Evolutionary conservation across 2,888 invertebrate genomes (phyloP), one percentile per base, ranked within the genome.

Genomic region (Sisyra terminalis): DNA sequence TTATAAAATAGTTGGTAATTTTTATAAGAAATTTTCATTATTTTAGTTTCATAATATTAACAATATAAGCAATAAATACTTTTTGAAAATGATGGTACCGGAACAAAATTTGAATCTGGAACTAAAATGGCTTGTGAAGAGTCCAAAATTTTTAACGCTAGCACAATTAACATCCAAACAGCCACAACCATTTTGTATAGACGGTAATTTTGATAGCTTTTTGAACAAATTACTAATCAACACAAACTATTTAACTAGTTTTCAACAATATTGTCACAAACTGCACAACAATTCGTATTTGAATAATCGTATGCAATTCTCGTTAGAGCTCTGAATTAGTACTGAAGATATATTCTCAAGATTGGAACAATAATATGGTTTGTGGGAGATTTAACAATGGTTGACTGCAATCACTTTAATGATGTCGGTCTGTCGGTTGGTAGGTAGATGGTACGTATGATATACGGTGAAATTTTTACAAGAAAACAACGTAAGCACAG

Each of bases 121-220:
- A 37, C 53, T 14, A 60, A 39, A 43, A 59, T 57, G n/a, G 54
- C 55, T 17, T 29, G 45, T 9, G 43, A 47, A 17, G 45, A 46
- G 48, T 58, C 59, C 39, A 57, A 55, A 35, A 58, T 52, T 50
- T 57, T 59, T 8, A 61, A 49, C 2, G 58, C 58, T 55, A 58
- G 57, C 45, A 61, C 49, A 42, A 60, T 57, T 44, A 60, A 47
- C 56, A 60, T 57, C 59, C 59, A 60, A 53, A 51, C 54, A 42
- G 57, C 52, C 29, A 56, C 46, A 48, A 54, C 53, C 58, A 58
- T 59, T 41, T 45, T 49, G 5, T 24, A 24, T 24, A 24, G 24
- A 24, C 24, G 24, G 24, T 24, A 24, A 24, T 24, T 24, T 24
- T 24, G 24, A 24, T 7, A 7, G 24, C 5, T 3, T 24, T 24